Percentiles rank a stretch among this genome's conserved stretches.
These are phyloP conservation scores for Scaptomyza polygonia DNA, from an alignment of 2,888 invertebrate genomes.

Conservation along the genomic window DNA sequence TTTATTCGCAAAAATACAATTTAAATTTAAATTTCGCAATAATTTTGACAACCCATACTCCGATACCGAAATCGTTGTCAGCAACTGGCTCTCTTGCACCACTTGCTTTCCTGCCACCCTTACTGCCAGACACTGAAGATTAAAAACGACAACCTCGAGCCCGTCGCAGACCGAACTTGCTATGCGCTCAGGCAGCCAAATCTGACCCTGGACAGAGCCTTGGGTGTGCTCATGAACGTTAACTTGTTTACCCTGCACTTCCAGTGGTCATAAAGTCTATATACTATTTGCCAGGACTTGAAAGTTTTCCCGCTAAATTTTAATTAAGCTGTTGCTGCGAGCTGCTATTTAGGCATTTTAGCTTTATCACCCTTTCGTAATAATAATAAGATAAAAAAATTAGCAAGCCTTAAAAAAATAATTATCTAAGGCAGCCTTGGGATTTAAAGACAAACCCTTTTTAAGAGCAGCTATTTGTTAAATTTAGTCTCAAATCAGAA, in stretches of 20 bases:
- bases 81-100: conserved; percentile 18
- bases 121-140: conserved; percentile 5
- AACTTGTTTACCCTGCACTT: conserved; percentile 48
- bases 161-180: conserved; percentile 47
- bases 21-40: conserved; percentile 77
- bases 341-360: conserved; percentile 14
- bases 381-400: conserved; percentile 69
- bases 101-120: conserved; percentile 27
- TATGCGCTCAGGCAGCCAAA: conserved; percentile 7
- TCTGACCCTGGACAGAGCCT: conserved; percentile 20
- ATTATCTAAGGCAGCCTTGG: conserved; percentile 23
- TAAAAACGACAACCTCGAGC: conserved; percentile 69
- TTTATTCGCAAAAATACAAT: conserved; percentile 74
- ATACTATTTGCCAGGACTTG: conserved; percentile 67
- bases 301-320: conserved; percentile 52
- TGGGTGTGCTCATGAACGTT: conserved; percentile 13
- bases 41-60: conserved; percentile 72
- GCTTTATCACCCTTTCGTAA: conserved; percentile 57
- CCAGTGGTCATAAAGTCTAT: conserved; percentile 33
- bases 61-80: conserved; percentile 27
- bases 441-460: conserved; percentile 66
- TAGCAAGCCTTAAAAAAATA: conserved; percentile 18
- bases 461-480: conserved; percentile 68
- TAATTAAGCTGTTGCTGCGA: conserved; percentile 20
- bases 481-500: conserved; percentile 67